Conservation (phyloP, 2,888 invertebrate species). For the Patella ulyssiponensis region DNA sequence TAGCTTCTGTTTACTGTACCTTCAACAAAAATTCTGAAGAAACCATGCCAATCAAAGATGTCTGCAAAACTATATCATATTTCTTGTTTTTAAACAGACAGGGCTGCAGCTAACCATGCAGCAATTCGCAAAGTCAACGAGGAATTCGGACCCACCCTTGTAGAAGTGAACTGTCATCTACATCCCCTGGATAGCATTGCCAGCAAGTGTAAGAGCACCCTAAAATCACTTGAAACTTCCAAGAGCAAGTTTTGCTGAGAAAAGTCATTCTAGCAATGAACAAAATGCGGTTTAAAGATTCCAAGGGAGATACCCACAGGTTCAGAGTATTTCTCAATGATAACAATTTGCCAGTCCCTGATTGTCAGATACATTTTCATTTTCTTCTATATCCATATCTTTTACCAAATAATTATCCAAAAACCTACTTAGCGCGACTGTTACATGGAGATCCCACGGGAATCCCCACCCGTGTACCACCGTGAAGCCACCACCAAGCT, state of each 20-base stretch:
- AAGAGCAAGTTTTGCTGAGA: slow-evolving; percentile 33
- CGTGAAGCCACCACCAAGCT: slow-evolving; percentile 15
- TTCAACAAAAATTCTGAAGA: slow-evolving; percentile 17
- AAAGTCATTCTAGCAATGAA: slow-evolving; percentile 39
- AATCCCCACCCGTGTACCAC: too few relatives aligned
- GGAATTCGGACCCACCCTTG: slow-evolving; percentile 22
- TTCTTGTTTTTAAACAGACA: slow-evolving; percentile 34
- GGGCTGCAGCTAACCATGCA: slow-evolving; percentile 29
- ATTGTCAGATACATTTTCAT: slow-evolving; percentile 37
- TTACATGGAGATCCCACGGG: too few relatives aligned
- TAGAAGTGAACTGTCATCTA: slow-evolving; percentile 37
- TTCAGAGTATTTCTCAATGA: slow-evolving; percentile 32
- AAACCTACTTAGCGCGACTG: too few relatives aligned
- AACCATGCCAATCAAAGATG: slow-evolving; percentile 3
- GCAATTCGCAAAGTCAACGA: slow-evolving; percentile 22
- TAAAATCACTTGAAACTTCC: slow-evolving; percentile 18
- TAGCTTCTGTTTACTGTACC: slow-evolving; percentile 19
- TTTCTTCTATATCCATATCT: too few relatives aligned
- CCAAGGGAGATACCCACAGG: slow-evolving; percentile 40
- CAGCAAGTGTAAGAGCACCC: slow-evolving; percentile 17
- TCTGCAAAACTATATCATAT: slow-evolving; percentile 25
- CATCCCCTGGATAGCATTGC: slow-evolving; percentile 35
- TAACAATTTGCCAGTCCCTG: slow-evolving; percentile 25
- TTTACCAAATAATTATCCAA: too few relatives aligned
- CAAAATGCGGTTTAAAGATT: slow-evolving; percentile 40